Evolutionary conservation across 1,140 invertebrate genomes (phyloP).

Genomic region (Plodia interpunctella): DNA sequence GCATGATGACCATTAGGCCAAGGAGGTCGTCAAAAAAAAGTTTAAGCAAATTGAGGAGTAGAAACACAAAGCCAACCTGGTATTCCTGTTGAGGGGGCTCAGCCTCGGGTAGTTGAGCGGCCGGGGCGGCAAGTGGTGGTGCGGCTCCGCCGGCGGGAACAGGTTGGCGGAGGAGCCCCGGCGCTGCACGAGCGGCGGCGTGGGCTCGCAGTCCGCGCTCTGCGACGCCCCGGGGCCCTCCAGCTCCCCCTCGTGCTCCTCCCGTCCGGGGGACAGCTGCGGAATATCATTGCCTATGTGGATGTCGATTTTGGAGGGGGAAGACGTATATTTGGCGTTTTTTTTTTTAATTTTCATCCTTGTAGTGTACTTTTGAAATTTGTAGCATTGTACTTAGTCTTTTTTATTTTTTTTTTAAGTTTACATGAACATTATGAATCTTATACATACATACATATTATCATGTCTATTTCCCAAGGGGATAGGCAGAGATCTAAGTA

Average conservation of each 20-base stretch:
- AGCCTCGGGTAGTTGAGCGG: constrained; percentile 80
- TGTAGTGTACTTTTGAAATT: no score
- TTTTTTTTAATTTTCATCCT: no score
- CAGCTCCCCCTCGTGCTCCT: constrained; percentile 85
- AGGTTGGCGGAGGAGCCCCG: constrained; percentile 95
- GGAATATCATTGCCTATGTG: background rate
- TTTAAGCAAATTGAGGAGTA: background rate
- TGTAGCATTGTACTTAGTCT: no score
- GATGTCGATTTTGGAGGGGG: no score
- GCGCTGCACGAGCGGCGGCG: constrained; percentile 90
- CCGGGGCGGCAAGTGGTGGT: constrained; percentile 63
- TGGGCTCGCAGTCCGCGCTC: constrained; percentile 95
- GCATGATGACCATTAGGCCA: no score
- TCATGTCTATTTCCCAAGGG: no score
- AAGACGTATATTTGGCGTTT: no score
- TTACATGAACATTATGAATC: no score
- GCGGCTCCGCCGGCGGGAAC: constrained; percentile 80
- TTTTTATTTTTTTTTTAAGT: no score
- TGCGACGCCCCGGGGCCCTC: constrained; percentile 89
- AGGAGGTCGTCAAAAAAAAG: no score
- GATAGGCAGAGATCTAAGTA: no score
- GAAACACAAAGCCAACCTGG: constrained; percentile 55
- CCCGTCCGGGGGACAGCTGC: constrained; percentile 88
- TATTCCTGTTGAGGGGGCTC: constrained; percentile 86
- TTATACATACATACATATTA: no score